A percentile compares a stretch with the other conserved stretches of the same genome.
These are phyloP conservation scores for Cladorhizidae sp. DNA, from an alignment of 37 sponge, comb jelly and placozoan genomes.

Conservation along the genomic window DNA sequence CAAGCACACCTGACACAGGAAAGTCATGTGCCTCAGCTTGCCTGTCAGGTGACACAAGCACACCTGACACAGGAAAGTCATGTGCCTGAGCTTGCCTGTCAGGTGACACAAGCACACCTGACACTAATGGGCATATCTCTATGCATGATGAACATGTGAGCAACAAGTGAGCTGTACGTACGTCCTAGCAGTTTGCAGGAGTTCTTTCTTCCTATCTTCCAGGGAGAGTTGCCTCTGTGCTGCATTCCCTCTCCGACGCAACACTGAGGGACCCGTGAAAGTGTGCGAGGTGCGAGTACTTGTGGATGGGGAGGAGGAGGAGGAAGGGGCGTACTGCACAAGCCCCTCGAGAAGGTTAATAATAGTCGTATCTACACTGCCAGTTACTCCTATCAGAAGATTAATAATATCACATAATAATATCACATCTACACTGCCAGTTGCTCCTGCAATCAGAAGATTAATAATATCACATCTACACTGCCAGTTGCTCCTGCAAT, in stretches of 20 bases:
- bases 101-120: too few species aligned
- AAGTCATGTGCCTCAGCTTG: too few species aligned
- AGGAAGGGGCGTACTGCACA: conserved; percentile 43
- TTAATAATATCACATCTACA: background rate
- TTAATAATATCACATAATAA: background rate
- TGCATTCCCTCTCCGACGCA: background rate
- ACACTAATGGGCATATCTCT: too few species aligned
- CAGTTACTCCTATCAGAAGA: conserved; percentile 44
- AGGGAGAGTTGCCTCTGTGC: conserved; percentile 59
- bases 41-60: too few species aligned
- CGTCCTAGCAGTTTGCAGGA: conserved; percentile 67
- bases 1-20: too few species aligned
- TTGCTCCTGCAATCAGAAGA: background rate
- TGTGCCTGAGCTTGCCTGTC: too few species aligned
- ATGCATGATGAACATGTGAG: too few species aligned
- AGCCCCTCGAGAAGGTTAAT: conserved; percentile 70
- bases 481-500: background rate
- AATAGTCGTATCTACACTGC: conserved; percentile 74
- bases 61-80: too few species aligned
- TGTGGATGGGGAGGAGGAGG: background rate
- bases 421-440: background rate
- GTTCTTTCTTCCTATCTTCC: conserved; percentile 66
- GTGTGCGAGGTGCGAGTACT: background rate
- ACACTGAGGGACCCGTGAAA: background rate
- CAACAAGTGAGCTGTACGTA: too few species aligned